Percentiles rank a stretch among this genome's conserved stretches.
Conservation (phyloP, 2,113 vertebrate genomes). For the Pungitius pungitius region DNA sequence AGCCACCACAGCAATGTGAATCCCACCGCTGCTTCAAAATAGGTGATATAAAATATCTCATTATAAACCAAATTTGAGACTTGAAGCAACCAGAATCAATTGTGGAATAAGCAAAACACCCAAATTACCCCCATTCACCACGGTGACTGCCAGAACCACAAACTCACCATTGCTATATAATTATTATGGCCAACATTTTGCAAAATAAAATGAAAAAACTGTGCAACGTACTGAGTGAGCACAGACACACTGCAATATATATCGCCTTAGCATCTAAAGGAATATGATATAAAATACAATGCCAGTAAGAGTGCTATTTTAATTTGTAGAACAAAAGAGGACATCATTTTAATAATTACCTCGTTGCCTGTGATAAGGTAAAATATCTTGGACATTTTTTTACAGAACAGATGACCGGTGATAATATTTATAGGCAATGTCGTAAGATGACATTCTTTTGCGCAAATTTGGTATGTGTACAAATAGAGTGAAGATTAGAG, state of each 20-base stretch:
- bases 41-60: slow-evolving; percentile 13
- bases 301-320: no score
- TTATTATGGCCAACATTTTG: background rate
- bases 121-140: slow-evolving; percentile 18
- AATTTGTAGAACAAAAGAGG: no score
- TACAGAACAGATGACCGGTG: no score
- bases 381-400: no score
- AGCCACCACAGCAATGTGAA: slow-evolving; percentile 25
- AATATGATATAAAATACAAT: no score
- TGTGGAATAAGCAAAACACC: slow-evolving; percentile 30
- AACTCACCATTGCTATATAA: background rate
- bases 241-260: slow-evolving; percentile 11
- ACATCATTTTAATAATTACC: no score
- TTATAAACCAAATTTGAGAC: slow-evolving; percentile 29
- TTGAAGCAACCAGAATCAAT: slow-evolving; percentile 17
- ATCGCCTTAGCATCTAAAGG: background rate
- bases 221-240: background rate
- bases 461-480: no score
- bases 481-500: no score
- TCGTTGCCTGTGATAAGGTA: no score
- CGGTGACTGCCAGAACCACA: slow-evolving; percentile 5
- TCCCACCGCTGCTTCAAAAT: slow-evolving; percentile 19
- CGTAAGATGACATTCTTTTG: no score
- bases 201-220: slow-evolving; percentile 10
- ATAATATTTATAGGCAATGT: no score